Base-by-base conservation (phyloP, 1,140 invertebrate species). In the Aplysia californica region DNA sequence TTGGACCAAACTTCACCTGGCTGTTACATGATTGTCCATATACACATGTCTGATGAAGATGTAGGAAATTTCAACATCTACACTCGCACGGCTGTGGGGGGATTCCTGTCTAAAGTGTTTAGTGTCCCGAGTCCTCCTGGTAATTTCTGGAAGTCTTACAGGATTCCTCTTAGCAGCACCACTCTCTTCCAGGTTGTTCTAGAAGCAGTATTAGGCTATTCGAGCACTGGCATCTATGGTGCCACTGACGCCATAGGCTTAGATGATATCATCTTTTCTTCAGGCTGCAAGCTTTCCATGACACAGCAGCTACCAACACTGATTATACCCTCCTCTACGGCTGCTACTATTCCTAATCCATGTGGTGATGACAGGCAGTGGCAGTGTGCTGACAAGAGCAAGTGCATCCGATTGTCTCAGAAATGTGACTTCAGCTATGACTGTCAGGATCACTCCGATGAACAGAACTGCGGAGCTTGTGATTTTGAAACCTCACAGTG, bases 201-300 rank as follows among this genome's bases (percentile, higher is more conserved):
- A 77, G 92, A 93, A 83, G 94, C 92, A 0, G 90, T 92, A 50
- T 91, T 94, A 18, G 94, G 94, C 3, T 94, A 92, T 68, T n/a
- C n/a, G n/a, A n/a, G n/a, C n/a, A n/a, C n/a, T n/a, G 92, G 91
- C 58, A 87, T 93, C 81, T 58, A 65, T n/a, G 94, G 94, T 26
- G 93, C 94, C 79, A n/a, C n/a, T n/a, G n/a, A n/a, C n/a, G n/a
- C n/a, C n/a, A 94, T 94, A 81, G 94, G 93, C 21, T 91, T 95
- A 29, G 94, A 95, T 87, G 94, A 94, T 79, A 91, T 95, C n/a
- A 91, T 92, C 1, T 92, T 94, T 71, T 88, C 90, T 4, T 91
- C 90, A 50, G 93, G 93, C 50, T 75, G 72, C 75, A 80, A 20
- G 83, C 83, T 79, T 74, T 64, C 1, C 26, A 31, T 21, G 26